Evolutionary conservation across 2,797 vertebrate species (phyloP), one percentile per base, ranked within the genome.

Genomic region (Tokudaia muenninki): DNA sequence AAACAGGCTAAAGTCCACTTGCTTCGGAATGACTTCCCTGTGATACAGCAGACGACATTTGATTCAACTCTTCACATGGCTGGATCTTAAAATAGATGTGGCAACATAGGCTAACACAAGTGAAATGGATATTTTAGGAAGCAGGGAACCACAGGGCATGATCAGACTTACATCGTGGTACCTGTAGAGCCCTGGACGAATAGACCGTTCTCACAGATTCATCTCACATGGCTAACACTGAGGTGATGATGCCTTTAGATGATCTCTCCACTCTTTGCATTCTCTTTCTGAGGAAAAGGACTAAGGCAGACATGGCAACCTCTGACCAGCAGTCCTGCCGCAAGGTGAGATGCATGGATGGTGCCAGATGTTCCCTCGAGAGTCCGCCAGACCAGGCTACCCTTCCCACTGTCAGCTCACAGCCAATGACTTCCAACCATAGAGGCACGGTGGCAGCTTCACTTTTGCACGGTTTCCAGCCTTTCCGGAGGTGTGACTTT

Each of bases 61-160:
- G 78, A 92, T 74, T 95, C 72, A 79, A 87, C 67, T 88, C 34
- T 88, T 93, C 26, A 63, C 77, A 84, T 79, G 81, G 3, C 75
- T 77, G 13, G 50, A 47, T 92, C 87, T 97, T 96, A 96, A 95
- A 97, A 93, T 72, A 97, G 95, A 94, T 83, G 75, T 91, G 70
- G 59, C 90, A 87, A 95, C 82, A 84, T 24, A 91, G 37, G 44
- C 75, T 34, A 80, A 80, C 70, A 52, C 61, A 87, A 96, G 47
- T n/a, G 52, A 55, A 95, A 94, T 75, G 67, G 59, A 82, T 89
- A 75, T 47, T 21, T 52, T 31, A 84, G 87, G 88, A 65, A 92
- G 19, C 59, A 89, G 34, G 63, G 63, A 96, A 75, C 63, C 44
- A 79, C 47, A 0, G 0, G 6, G 19, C 59, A 13, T n/a, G 21